Base-by-base conservation (phyloP, 92 coral and sea anemone species). In the Siderastrea radians region DNA sequence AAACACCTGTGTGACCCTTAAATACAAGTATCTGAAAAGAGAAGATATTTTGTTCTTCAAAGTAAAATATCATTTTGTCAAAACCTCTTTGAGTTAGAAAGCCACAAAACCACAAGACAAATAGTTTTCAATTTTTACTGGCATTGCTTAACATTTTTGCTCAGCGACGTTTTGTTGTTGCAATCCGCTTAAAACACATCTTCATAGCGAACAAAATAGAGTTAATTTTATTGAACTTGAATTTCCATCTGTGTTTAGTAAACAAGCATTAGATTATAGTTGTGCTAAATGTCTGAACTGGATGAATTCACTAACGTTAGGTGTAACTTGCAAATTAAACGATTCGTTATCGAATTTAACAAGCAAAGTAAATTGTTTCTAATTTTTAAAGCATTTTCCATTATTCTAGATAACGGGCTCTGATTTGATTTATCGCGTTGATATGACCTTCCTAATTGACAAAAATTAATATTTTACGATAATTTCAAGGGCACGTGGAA, bases 1-100 rank as follows among this genome's bases (percentile, higher is more conserved):
- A 9, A 70, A 74, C 86, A 82, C 68, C 86, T 82, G 86, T 74
- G 62, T 49, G 14, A 16, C 16, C 59, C 7, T 49, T 79, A 62
- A 79, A 79, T 12, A 64, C 73, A 79, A 9, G 73, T 65, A 6
- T 47, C 70, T 82, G 69, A 58, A 70, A 82, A 82, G 78, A 74
- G 60, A 49, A 59, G 11, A 51, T 6, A 62, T 45, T 45, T 68
- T 68, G 48, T 47, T 52, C 71, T 19, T 13, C 51, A 63, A 19
- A 62, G 87, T 61, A 74, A 84, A 75, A 84, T 84, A 83, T 72
- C 87, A 72, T 72, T 83, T 59, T 83, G 87, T 83, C 80, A 83
- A 81, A 81, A 68, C 26, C 63, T 49, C 74, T 61, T 45, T 59
- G 81, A 75, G 87, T 81, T 73, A 84, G 49, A 84, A 74, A 84